Evolutionary conservation across 2,888 invertebrate species (phyloP).

Genomic region (Oligia fasciuncula): DNA sequence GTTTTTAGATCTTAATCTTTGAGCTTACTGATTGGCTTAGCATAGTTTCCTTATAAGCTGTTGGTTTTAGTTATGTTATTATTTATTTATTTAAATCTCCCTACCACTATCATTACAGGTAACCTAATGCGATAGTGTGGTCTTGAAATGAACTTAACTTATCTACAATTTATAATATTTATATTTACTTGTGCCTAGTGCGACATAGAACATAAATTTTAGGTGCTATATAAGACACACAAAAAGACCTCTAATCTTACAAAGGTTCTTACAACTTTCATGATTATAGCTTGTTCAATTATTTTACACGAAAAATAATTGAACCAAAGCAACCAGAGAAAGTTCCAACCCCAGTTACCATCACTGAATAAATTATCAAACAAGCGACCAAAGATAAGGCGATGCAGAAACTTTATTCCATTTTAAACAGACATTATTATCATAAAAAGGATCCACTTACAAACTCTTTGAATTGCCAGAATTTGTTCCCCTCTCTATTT

Average conservation of each 20-base stretch:
- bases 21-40: too few species aligned
- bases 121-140: too few species aligned
- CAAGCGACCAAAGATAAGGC: constrained; percentile 69
- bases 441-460: constrained; percentile 69
- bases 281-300: constrained; percentile 27
- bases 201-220: background rate
- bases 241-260: background rate
- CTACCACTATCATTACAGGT: too few species aligned
- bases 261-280: constrained; percentile 14
- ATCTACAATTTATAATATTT: too few species aligned
- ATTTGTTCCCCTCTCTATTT: constrained; percentile 58
- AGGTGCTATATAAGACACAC: background rate
- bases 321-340: constrained; percentile 46
- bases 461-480: constrained; percentile 70
- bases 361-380: constrained; percentile 75
- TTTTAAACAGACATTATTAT: constrained; percentile 72
- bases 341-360: constrained; percentile 63
- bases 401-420: constrained; percentile 74
- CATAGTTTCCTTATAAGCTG: background rate
- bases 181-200: background rate
- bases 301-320: constrained; percentile 43
- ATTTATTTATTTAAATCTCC: too few species aligned
- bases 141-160: too few species aligned
- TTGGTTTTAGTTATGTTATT: background rate
- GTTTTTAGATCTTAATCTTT: background rate